Evolutionary conservation across 2,113 vertebrate genomes (phyloP).

Genomic region (Lophura nycthemera): DNA sequence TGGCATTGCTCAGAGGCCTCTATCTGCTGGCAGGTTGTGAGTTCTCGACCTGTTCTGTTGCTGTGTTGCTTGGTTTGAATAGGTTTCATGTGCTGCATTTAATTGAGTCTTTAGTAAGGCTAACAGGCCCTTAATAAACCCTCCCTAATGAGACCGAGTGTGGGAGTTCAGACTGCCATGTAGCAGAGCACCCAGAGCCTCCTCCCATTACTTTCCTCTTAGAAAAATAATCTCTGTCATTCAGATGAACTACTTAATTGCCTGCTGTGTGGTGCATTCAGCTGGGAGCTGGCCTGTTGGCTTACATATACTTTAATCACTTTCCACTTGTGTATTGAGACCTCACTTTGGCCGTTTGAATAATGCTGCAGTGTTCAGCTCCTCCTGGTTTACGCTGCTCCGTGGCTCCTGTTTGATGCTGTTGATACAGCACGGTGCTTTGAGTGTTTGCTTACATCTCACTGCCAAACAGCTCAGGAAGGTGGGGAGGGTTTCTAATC

Average conservation of each 20-base stretch:
- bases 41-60: conserved; percentile 2
- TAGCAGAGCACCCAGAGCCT: neutral
- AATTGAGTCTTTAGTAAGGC: conserved; percentile 26
- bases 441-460: too few species aligned
- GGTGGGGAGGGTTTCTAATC: neutral
- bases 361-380: neutral
- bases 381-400: neutral
- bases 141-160: conserved; percentile 28
- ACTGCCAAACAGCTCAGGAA: accelerated
- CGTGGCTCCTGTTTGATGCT: neutral
- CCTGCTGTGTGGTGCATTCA: neutral
- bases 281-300: conserved; percentile 29
- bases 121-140: conserved; percentile 24
- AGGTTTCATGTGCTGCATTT: conserved; percentile 11
- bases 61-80: neutral
- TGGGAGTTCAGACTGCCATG: conserved; percentile 16
- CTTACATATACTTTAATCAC: conserved; percentile 8
- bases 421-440: neutral
- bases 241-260: conserved; percentile 24
- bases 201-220: neutral
- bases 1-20: neutral
- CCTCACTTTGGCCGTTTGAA: neutral
- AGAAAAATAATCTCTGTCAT: conserved; percentile 28
- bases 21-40: neutral
- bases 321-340: neutral